Conservation (phyloP, 2,797 vertebrate species). For the Xiphophorus birchmanni region DNA sequence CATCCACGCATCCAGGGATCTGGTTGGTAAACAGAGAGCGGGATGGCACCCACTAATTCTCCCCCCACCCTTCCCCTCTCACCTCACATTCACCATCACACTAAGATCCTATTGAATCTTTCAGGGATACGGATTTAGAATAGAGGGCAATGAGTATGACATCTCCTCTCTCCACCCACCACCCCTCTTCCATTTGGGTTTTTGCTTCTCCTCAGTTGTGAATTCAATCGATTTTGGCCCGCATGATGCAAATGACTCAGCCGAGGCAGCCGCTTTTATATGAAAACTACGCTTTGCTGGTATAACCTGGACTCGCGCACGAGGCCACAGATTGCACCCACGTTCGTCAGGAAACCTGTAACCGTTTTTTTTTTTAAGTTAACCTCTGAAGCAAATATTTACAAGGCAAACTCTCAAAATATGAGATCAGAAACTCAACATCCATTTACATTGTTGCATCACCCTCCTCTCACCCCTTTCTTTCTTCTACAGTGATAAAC, state of each 20-base stretch:
- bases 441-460: slow-evolving; percentile 10
- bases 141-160: slow-evolving; percentile 4
- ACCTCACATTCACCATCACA: slow-evolving; percentile 16
- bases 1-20: slow-evolving; percentile 61
- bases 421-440: background rate
- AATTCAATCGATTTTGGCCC: slow-evolving; percentile 67
- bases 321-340: background rate
- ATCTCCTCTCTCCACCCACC: too few relatives aligned
- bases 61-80: slow-evolving; percentile 37
- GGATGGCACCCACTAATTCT: slow-evolving; percentile 45
- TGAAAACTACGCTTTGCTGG: slow-evolving; percentile 43
- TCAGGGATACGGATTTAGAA: slow-evolving; percentile 56
- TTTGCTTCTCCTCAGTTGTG: slow-evolving; percentile 49
- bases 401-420: slow-evolving; percentile 6
- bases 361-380: background rate
- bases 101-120: slow-evolving; percentile 57
- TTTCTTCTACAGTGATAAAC: slow-evolving; percentile 15
- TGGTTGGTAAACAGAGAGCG: slow-evolving; percentile 21
- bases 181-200: background rate
- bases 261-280: slow-evolving; percentile 57
- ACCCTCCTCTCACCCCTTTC: fast-evolving
- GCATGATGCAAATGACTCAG: slow-evolving; percentile 65
- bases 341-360: slow-evolving; percentile 24
- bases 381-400: background rate
- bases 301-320: slow-evolving; percentile 30